These are phyloP conservation scores for Mugil cephalus DNA, from an alignment of 2,113 vertebrate species.

Conservation along the genomic window DNA sequence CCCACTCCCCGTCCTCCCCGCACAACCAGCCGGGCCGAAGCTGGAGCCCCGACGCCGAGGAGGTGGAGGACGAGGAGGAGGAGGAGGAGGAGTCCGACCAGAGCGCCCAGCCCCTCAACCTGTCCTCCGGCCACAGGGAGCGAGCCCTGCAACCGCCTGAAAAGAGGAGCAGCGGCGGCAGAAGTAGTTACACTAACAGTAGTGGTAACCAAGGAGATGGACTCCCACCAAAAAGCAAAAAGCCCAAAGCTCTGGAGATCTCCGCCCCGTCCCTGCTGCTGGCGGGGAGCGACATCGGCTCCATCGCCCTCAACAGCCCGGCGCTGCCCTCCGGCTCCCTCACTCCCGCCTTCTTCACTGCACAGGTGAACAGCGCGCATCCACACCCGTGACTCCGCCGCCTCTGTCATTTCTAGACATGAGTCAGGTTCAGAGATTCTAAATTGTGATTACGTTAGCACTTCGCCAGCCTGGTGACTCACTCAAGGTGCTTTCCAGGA, in stretches of 20 bases:
- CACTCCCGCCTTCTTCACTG: slow-evolving; percentile 95
- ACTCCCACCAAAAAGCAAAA: slow-evolving; percentile 93
- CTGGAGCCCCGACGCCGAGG: slow-evolving; percentile 86
- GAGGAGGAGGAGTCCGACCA: slow-evolving; percentile 82
- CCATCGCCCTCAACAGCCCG: slow-evolving; percentile 95
- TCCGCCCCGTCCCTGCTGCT: slow-evolving; percentile 90
- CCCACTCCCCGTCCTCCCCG: slow-evolving; percentile 79
- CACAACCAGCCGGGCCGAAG: slow-evolving; percentile 82
- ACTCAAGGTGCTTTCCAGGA: slow-evolving; percentile 30
- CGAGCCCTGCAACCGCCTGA: slow-evolving; percentile 82
- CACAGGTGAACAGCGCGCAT: slow-evolving; percentile 85
- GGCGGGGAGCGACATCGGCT: slow-evolving; percentile 90
- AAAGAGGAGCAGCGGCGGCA: slow-evolving; percentile 69
- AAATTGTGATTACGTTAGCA: slow-evolving; percentile 7
- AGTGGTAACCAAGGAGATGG: slow-evolving; percentile 75
- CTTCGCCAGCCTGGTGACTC: slow-evolving; percentile 16
- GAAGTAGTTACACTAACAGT: slow-evolving; percentile 49
- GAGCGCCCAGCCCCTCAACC: slow-evolving; percentile 93
- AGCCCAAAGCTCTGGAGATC: slow-evolving; percentile 97
- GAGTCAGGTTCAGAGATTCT: slow-evolving; percentile 18
- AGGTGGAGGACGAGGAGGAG: slow-evolving; percentile 71
- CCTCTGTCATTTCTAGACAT: slow-evolving; percentile 8
- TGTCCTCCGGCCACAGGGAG: slow-evolving; percentile 92
- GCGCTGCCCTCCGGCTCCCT: slow-evolving; percentile 94
- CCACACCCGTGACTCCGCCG: background rate